Percentiles rank a stretch among this genome's conserved stretches.
Evolutionary conservation across 1,140 invertebrate genomes (phyloP).

Genomic region (Cryptotermes secundus): DNA sequence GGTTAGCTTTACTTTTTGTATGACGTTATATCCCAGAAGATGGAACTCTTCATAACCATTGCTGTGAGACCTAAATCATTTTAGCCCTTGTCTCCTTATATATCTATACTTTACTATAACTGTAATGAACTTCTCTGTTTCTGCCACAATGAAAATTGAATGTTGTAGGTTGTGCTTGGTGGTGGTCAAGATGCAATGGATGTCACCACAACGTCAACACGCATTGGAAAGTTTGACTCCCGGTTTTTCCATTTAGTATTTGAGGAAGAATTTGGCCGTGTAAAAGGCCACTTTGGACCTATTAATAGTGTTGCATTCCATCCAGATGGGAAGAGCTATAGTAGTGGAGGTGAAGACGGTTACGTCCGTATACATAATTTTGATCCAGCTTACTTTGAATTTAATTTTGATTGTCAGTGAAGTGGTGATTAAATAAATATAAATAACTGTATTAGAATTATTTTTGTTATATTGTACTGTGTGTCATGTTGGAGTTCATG

Average conservation of each 20-base stretch:
- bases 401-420: slow-evolving; percentile 86
- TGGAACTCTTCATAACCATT: too few species aligned
- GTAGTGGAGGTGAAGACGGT: slow-evolving; percentile 98
- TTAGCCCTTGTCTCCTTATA: too few species aligned
- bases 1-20: too few species aligned
- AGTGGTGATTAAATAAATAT: background rate
- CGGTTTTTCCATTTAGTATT: slow-evolving; percentile 98
- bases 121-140: background rate
- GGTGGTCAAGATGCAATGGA: slow-evolving; percentile 99
- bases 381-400: slow-evolving; percentile 96
- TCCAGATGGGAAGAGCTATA: slow-evolving; percentile 96
- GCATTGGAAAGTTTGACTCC: slow-evolving; percentile 97
- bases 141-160: background rate
- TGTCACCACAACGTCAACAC: slow-evolving; percentile 94
- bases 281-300: slow-evolving; percentile 99
- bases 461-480: background rate
- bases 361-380: slow-evolving; percentile 95
- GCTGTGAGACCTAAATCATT: too few species aligned
- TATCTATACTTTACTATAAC: too few species aligned
- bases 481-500: background rate
- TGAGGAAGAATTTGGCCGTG: slow-evolving; percentile 97
- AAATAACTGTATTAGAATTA: background rate
- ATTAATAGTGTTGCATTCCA: slow-evolving; percentile 99
- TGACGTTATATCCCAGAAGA: too few species aligned
- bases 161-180: slow-evolving; percentile 77